A percentile compares a stretch with the other conserved stretches of the same genome.
Conservation (phyloP, 37 sponge, comb jelly and placozoan species). For the Ianthella basta region DNA sequence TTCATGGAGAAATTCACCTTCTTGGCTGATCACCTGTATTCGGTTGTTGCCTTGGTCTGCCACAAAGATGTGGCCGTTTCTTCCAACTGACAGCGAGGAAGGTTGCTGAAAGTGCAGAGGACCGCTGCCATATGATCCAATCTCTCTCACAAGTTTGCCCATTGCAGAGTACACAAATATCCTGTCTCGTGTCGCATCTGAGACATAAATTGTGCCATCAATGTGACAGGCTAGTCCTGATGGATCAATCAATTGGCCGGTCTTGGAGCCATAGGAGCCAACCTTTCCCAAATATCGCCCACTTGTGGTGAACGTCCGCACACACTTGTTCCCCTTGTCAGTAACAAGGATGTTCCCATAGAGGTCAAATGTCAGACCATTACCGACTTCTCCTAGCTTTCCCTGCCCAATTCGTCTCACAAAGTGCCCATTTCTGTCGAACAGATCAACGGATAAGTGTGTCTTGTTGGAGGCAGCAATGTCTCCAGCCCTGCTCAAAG, state of each 20-base stretch:
- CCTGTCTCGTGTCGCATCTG: slow-evolving; percentile 3
- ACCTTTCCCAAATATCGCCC: not conserved
- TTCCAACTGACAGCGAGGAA: not conserved
- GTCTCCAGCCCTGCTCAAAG: not conserved
- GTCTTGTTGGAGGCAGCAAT: not conserved
- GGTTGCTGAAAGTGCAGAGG: slow-evolving; percentile 18
- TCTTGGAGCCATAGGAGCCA: slow-evolving; percentile 1
- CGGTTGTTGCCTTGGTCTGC: slow-evolving; percentile 20
- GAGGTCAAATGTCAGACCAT: not conserved
- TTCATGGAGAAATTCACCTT: slow-evolving; percentile 1
- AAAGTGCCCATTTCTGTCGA: slow-evolving; percentile 9
- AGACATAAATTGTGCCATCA: not conserved
- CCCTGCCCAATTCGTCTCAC: not conserved
- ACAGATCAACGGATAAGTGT: not conserved
- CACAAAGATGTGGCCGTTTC: not conserved
- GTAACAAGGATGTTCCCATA: slow-evolving; percentile 27
- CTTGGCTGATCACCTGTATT: not conserved
- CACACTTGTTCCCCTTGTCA: not conserved
- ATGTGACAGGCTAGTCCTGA: not conserved
- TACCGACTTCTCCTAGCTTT: not conserved
- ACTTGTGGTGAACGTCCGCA: slow-evolving; percentile 5
- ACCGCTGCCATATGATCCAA: slow-evolving; percentile 13
- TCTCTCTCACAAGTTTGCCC: not conserved
- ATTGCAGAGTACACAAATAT: slow-evolving; percentile 3
- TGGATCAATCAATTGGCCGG: slow-evolving; percentile 1